Base-by-base conservation (phyloP, 2,113 vertebrate species). In the Lota lota region DNA sequence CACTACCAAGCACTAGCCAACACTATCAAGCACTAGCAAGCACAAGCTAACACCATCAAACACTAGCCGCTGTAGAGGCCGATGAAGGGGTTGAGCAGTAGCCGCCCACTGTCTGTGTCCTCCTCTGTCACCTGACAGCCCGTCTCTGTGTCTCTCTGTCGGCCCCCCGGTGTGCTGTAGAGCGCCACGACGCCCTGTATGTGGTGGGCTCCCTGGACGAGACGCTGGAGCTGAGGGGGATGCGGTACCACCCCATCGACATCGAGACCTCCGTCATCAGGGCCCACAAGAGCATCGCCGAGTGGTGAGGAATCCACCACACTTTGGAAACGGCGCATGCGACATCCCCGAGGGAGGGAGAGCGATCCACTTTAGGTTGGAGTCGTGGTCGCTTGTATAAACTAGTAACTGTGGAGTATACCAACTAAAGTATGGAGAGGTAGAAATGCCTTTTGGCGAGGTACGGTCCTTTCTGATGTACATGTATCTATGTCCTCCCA, bases 211-310 rank as follows among this genome's bases (percentile, higher is more conserved):
- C 96, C 64, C 89, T 98, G 80, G 96, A 99, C 71, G 97, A 99
- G 84, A 97, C 97, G 0, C 90, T 99, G 78, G 97, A 99, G 88
- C 93, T 99, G 76, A 88, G 97, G 68, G 97, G 97, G 72, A 96
- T 99, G 97, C 92, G 96, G 51, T 99, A 99, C 82, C 97, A 99
- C 77, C 97, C 97, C 62, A 98, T 96, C 1, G 97, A 99, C 87
- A 99, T 99, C 2, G 97, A 99, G 83, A 98, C 94, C 0, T 99
- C 97, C 0, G 96, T 99, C 22, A 95, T 95, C 80, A 91, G 97
- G 4, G 93, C 97, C 14, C 97, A 99, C 84, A 96, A 97, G 85
- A 98, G 94, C 91, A 96, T 99, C 20, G 96, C 97, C 2, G 97
- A 99, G 87, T 99, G 97, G 97, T 99, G 78, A 95, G 94, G 63